Percentiles rank a stretch among this genome's conserved stretches.
Evolutionary conservation across 2,888 invertebrate genomes (phyloP).

Genomic region (Aradus depressus): DNA sequence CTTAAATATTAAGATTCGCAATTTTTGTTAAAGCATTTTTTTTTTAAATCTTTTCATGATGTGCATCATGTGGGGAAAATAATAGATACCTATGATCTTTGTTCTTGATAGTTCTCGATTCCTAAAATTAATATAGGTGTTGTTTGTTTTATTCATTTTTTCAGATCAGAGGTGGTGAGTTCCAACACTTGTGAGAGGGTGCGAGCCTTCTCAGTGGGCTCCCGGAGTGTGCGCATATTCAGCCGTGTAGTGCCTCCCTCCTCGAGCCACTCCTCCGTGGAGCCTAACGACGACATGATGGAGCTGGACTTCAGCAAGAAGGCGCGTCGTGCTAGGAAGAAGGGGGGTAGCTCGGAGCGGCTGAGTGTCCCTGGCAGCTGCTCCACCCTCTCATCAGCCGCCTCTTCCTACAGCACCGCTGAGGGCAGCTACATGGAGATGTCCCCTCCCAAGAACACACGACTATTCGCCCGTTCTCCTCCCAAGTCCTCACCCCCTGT

Average conservation of each 20-base stretch:
- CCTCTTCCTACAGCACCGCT: slow-evolving; percentile 30
- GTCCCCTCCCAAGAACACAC: slow-evolving; percentile 32
- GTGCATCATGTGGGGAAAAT: too few relatives aligned
- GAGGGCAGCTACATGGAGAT: slow-evolving; percentile 31
- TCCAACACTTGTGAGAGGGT: slow-evolving; percentile 38
- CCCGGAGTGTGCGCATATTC: slow-evolving; percentile 34
- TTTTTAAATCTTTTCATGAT: too few relatives aligned
- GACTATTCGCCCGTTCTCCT: slow-evolving; percentile 22
- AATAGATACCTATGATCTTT: too few relatives aligned
- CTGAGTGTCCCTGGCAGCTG: slow-evolving; percentile 27
- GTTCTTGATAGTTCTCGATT: too few relatives aligned
- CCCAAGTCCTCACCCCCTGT: slow-evolving; percentile 27
- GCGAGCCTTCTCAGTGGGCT: slow-evolving; percentile 65
- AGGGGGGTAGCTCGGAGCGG: slow-evolving; percentile 26
- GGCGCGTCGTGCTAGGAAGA: slow-evolving; percentile 27
- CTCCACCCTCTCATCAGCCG: slow-evolving; percentile 27
- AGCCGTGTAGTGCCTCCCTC: slow-evolving; percentile 38
- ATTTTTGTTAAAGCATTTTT: too few relatives aligned
- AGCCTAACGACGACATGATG: slow-evolving; percentile 68
- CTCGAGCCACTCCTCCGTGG: slow-evolving; percentile 39
- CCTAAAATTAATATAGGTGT: too few relatives aligned
- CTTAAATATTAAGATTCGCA: too few relatives aligned
- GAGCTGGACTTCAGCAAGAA: slow-evolving; percentile 57
- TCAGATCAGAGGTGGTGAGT: slow-evolving; percentile 19
- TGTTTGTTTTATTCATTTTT: slow-evolving; percentile 2